Evolutionary conservation across 2,113 vertebrate species (phyloP).

Genomic region (Spea bombifrons): DNA sequence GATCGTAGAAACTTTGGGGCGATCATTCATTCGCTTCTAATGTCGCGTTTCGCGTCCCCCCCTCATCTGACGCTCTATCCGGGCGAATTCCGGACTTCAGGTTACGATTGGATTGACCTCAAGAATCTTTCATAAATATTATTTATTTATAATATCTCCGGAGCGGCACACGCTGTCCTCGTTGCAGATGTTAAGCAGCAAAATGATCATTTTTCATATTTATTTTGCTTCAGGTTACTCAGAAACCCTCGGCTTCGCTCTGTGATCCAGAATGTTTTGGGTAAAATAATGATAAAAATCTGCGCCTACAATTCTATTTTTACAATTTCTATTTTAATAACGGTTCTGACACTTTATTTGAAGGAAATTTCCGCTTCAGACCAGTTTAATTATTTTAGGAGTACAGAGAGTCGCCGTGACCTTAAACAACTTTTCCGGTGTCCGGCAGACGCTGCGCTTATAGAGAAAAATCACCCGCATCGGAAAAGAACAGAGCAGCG

Average conservation of each 20-base stretch:
- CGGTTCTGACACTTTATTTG: too few species aligned
- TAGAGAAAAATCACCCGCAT: too few species aligned
- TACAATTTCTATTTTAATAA: neutral
- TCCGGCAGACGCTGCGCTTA: too few species aligned
- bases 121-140: conserved; percentile 11
- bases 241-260: neutral
- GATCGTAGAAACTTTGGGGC: neutral
- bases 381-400: too few species aligned
- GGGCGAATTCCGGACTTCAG: neutral
- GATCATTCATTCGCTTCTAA: neutral
- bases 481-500: too few species aligned
- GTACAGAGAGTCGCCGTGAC: too few species aligned
- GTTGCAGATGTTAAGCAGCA: neutral
- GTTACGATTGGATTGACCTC: conserved; percentile 1
- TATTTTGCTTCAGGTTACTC: neutral
- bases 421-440: too few species aligned
- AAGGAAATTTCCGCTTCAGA: too few species aligned
- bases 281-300: neutral
- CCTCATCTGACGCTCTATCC: neutral
- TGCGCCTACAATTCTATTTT: neutral
- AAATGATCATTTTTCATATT: neutral
- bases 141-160: neutral
- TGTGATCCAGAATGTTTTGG: neutral
- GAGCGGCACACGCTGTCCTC: conserved; percentile 13
- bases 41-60: neutral